Evolutionary conservation across 1,140 invertebrate genomes (phyloP).

Genomic region (Ceratina australensis): DNA sequence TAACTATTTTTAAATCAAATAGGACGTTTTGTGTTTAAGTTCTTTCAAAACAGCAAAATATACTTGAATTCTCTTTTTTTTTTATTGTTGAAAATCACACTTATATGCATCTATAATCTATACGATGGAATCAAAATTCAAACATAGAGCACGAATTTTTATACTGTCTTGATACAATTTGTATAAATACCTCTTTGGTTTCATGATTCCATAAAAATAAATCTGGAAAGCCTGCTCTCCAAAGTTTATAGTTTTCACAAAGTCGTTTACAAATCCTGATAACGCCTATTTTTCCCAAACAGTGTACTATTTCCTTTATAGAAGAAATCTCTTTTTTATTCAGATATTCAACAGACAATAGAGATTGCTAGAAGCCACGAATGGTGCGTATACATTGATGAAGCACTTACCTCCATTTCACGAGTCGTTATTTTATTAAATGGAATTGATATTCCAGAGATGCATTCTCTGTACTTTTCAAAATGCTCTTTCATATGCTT

Average conservation of each 20-base stretch:
- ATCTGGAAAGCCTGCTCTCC: conserved; percentile 89
- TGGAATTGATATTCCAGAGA: conserved; percentile 29
- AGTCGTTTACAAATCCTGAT: conserved; percentile 83
- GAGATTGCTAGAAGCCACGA: too few species aligned
- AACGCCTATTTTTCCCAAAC: conserved; percentile 81
- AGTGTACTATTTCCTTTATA: conserved; percentile 79
- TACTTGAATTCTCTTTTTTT: not conserved
- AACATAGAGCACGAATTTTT: not conserved
- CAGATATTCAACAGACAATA: not conserved
- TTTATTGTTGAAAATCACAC: conserved; percentile 19
- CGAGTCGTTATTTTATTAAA: too few species aligned
- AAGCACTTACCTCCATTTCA: conserved; percentile 32
- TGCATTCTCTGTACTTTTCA: conserved; percentile 47
- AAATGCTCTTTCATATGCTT: conserved; percentile 72
- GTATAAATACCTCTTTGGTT: conserved; percentile 74
- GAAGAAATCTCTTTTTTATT: conserved; percentile 41
- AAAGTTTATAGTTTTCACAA: conserved; percentile 81
- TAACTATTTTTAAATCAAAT: too few species aligned
- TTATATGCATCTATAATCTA: too few species aligned
- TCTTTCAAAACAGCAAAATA: too few species aligned
- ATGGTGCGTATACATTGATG: not conserved
- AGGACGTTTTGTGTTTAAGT: too few species aligned
- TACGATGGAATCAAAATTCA: too few species aligned
- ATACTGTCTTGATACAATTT: conserved; percentile 1
- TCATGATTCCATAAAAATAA: conserved; percentile 87